Evolutionary conservation across 2,113 vertebrate genomes (phyloP), one percentile per base, ranked within the genome.

Genomic region (Antechinus flavipes): DNA sequence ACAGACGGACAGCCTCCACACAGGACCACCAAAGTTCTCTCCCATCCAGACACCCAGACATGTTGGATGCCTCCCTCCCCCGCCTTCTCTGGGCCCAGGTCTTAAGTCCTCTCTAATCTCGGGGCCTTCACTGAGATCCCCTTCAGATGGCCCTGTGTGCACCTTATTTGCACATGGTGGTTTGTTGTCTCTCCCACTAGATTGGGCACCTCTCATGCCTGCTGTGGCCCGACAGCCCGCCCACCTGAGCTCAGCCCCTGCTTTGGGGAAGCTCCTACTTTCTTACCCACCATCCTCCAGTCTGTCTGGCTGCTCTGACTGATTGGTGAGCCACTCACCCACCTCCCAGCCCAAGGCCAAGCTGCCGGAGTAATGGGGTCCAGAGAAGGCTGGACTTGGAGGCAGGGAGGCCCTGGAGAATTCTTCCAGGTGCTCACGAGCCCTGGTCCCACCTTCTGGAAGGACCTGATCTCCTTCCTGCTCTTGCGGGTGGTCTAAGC

Each of bases 271-370:
- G 97, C 99, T 99, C 99, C 99, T 98, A 97, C 99, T 99, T 47
- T 99, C 99, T 61, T 3, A 2, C 16, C 35, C 68, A 0, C 68
- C n/a, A 7, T 22, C 61, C 61, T 35, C 61, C 27, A 35, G 30
- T 19, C 30, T n/a, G 68, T n/a, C 6, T 2, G 68, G 5, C 68
- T 84, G 68, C 68, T 84, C 68, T 22, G 93, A 99, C 99, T 97
- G 99, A 99, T 0, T 98, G 99, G 99, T 99, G 99, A 97, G 99
- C 99, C 99, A 99, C 99, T 98, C 99, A 89, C 84, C 93, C 89
- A 55, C 27, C 89, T 4, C 61, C 30, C 27, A 35, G 3, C 61
- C 61, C 30, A 19, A 68, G 61, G 30, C 35, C 35, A 19, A 54
- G 50, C 49, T 76, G 27, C 90, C 1, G 50, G 50, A 9, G 50